Evolutionary conservation across 2,113 vertebrate genomes (phyloP), one percentile per base, ranked within the genome.

Genomic region (Pseudolaguvia tuberculata): DNA sequence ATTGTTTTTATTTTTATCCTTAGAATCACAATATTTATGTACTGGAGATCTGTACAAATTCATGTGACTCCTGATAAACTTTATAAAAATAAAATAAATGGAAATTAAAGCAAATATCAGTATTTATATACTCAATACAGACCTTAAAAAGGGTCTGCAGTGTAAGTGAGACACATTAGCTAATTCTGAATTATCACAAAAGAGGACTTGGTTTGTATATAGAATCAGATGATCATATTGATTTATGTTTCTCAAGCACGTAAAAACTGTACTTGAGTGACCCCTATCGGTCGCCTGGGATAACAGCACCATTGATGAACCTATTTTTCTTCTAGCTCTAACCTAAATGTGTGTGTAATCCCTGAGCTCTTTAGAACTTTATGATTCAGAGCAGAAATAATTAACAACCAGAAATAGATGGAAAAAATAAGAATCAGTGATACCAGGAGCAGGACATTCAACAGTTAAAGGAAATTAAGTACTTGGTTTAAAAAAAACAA

Each of bases 211-310:
- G 31, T 39, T 69, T 27, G n/a, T 48, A 23, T 56, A 48, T 35
- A 50, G n/a, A 70, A 70, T 2, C 27, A 35, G 53, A 21, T 17
- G 10, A 52, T 3, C n/a, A 53, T 50, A 12, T 45, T 20, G 63
- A 50, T 67, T 14, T 6, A 25, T 13, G 4, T 2, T 17, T 23
- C n/a, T 6, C 1, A 58, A 51, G 27, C n/a, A 78, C 52, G 58
- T 61, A 45, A 79, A 70, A 29, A 70, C 74, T 77, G 73, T 62
- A 69, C 50, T 47, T 80, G 66, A 80, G 82, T 82, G 63, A 87
- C 89, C 81, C 82, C 88, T 88, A 55, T 72, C 56, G 79, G 66
- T 58, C 52, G 23, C 14, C 0, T 62, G 47, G 53, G 27, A 66
- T 51, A 52, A 75, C 23, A 47, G 50, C 68, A 71, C 52, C 73